These are phyloP conservation scores for Menidia menidia DNA, from an alignment of 2,797 vertebrate species.

Conservation along the genomic window DNA sequence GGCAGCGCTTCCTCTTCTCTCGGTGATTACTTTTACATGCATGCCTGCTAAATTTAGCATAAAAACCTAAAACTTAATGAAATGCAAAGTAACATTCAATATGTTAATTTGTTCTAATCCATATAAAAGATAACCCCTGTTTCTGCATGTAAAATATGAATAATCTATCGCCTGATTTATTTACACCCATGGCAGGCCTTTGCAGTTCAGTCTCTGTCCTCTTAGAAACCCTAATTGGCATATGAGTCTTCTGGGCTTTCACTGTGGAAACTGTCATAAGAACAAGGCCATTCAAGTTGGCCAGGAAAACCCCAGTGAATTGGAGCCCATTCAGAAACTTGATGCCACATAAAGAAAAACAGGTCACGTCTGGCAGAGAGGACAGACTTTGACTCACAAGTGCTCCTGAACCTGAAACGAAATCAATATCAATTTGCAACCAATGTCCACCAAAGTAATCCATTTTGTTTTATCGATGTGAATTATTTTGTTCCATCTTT, in stretches of 20 bases:
- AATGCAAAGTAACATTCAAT: not conserved
- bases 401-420: conserved; percentile 47
- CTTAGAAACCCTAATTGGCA: conserved; percentile 55
- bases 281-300: conserved; percentile 52
- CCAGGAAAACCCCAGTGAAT: conserved; percentile 41
- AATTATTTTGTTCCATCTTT: conserved; percentile 20
- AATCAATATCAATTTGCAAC: conserved; percentile 38
- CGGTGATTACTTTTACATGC: not conserved
- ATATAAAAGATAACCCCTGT: not conserved
- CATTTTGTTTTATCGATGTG: not conserved
- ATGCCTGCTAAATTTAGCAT: not conserved
- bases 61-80: not conserved
- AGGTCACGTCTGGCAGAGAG: conserved; percentile 51
- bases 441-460: conserved; percentile 8
- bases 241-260: conserved; percentile 38
- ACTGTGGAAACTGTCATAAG: conserved; percentile 42
- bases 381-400: conserved; percentile 30
- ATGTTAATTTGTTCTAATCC: not conserved
- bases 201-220: conserved; percentile 21
- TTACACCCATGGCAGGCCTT: not conserved
- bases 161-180: not conserved
- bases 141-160: not conserved
- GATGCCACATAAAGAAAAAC: conserved; percentile 58
- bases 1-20: not conserved
- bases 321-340: conserved; percentile 56